These are phyloP conservation scores for Rotaria magnacalcarata DNA, from an alignment of 2,888 invertebrate genomes.

Conservation along the genomic window DNA sequence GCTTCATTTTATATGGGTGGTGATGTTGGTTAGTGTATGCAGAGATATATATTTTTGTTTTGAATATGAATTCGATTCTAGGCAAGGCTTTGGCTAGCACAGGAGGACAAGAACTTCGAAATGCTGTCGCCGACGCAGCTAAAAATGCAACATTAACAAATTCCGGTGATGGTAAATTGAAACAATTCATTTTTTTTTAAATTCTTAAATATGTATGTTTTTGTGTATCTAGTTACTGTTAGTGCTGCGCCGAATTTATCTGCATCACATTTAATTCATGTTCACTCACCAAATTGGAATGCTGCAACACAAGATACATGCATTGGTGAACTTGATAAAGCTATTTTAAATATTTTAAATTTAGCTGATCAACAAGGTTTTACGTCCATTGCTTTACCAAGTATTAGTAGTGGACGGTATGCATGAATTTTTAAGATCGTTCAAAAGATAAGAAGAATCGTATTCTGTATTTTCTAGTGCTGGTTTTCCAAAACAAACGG, in stretches of 20 bases:
- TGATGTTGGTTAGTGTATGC: slow-evolving; percentile 58
- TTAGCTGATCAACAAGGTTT: slow-evolving; percentile 61
- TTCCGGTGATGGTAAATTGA: neutral
- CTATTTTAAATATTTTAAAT: slow-evolving; percentile 60
- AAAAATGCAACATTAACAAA: slow-evolving; percentile 49
- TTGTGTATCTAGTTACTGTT: neutral
- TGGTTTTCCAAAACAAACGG: slow-evolving; percentile 63
- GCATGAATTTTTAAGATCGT: neutral
- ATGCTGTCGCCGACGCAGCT: slow-evolving; percentile 57
- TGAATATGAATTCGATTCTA: neutral
- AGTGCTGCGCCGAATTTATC: slow-evolving; percentile 38
- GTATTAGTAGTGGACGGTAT: slow-evolving; percentile 62
- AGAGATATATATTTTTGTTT: neutral
- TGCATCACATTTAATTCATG: slow-evolving; percentile 59
- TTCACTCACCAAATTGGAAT: slow-evolving; percentile 61
- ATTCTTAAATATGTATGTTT: neutral
- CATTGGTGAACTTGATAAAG: slow-evolving; percentile 59
- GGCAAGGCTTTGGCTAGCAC: slow-evolving; percentile 57
- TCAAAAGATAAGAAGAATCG: neutral
- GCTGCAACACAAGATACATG: slow-evolving; percentile 52
- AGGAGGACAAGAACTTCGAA: slow-evolving; percentile 60
- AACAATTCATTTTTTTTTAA: neutral
- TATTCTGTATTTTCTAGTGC: slow-evolving; percentile 52
- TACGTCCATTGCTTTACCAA: slow-evolving; percentile 61
- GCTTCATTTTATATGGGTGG: slow-evolving; percentile 60